A percentile compares a stretch with the other conserved stretches of the same genome.
Evolutionary conservation across 1,140 invertebrate species (phyloP).

Genomic region (Mizuhopecten yessoensis): DNA sequence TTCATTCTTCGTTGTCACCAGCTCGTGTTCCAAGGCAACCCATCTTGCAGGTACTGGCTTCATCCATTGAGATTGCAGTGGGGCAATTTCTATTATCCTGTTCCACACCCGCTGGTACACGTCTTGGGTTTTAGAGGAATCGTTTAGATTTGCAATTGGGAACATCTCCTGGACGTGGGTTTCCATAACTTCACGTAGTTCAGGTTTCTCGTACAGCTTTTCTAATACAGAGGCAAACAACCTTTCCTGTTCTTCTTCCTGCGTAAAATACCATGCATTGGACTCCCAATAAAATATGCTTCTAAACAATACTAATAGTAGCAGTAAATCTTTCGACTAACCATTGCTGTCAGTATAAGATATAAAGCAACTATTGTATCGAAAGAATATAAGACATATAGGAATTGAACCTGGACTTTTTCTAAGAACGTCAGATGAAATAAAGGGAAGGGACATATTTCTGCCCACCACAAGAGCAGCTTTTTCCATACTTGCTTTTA

Average conservation of each 20-base stretch:
- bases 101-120: background rate
- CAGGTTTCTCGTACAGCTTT: background rate
- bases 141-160: background rate
- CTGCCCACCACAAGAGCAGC: no score
- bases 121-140: background rate
- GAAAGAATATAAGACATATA: no score
- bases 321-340: no score
- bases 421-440: no score
- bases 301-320: no score
- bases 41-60: background rate
- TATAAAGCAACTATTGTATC: no score
- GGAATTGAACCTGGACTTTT: no score
- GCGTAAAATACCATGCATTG: no score
- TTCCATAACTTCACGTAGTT: background rate
- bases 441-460: no score
- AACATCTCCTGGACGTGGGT: background rate
- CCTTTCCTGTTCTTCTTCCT: background rate
- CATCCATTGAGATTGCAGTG: background rate
- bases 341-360: no score
- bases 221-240: background rate
- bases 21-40: background rate
- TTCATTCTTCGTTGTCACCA: background rate
- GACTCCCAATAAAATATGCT: no score
- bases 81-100: background rate
- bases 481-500: no score